phyloP scores from a whole-genome alignment of 1,140 invertebrate species.

The Panulirus ornatus region DNA sequence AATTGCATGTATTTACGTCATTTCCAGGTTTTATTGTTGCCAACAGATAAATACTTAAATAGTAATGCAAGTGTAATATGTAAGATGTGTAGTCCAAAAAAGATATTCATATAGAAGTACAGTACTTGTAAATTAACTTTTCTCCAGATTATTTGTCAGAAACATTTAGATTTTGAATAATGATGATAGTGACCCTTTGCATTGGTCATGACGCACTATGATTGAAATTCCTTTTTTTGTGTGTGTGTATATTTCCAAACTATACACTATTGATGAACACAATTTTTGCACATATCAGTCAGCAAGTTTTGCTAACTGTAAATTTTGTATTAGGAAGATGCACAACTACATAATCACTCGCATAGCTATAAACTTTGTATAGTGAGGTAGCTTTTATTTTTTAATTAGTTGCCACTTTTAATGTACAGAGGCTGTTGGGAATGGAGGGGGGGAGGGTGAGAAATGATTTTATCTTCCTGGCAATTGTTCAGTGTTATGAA shows the following conservation, averaged over 20 bases:
- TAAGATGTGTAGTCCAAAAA: background rate
- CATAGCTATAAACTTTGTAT: slow-evolving; percentile 32
- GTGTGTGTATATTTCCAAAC: slow-evolving; percentile 45
- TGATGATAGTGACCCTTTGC: slow-evolving; percentile 16
- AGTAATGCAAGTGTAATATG: slow-evolving; percentile 36
- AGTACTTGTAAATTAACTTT: background rate
- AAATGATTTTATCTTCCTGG: background rate
- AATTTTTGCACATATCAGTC: slow-evolving; percentile 37
- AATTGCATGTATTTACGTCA: background rate
- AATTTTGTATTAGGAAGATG: slow-evolving; percentile 29
- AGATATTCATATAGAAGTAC: slow-evolving; percentile 2
- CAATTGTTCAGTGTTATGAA: background rate
- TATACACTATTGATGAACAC: slow-evolving; percentile 7
- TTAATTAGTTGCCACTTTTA: background rate
- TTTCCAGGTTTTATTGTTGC: slow-evolving; percentile 3
- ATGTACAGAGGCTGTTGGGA: slow-evolving; percentile 1
- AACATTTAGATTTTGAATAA: slow-evolving; percentile 37
- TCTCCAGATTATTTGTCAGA: slow-evolving; percentile 29
- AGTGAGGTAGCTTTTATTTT: slow-evolving; percentile 36
- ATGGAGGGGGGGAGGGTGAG: background rate
- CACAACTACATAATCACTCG: slow-evolving; percentile 44
- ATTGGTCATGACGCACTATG: background rate
- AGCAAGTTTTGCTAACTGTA: slow-evolving; percentile 29
- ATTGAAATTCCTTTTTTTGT: background rate
- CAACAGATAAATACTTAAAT: background rate